These are phyloP conservation scores for Myodes glareolus DNA, from an alignment of 2,113 vertebrate genomes.

Conservation along the genomic window DNA sequence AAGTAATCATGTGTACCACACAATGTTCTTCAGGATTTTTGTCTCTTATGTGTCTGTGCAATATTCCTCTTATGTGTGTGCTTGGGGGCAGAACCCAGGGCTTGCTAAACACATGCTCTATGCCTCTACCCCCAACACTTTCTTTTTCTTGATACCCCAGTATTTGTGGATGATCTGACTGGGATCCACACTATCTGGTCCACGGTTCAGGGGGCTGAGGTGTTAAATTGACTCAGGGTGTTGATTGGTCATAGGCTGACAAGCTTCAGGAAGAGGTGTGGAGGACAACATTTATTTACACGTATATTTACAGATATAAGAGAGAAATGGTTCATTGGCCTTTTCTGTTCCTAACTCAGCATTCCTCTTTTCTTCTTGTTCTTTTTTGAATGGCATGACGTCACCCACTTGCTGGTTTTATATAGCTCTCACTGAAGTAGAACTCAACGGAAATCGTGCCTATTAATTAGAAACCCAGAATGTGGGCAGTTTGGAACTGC, in stretches of 20 bases:
- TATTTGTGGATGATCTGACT: neutral
- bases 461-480: slow-evolving; percentile 77
- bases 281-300: slow-evolving; percentile 42
- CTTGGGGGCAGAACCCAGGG: neutral
- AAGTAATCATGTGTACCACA: rapidly evolving
- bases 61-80: neutral
- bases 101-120: neutral
- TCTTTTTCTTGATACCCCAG: neutral
- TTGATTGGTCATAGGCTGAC: neutral
- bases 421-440: slow-evolving; percentile 70
- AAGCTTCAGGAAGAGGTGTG: neutral
- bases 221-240: slow-evolving; percentile 10
- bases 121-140: neutral
- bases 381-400: slow-evolving; percentile 76
- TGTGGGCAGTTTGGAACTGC: slow-evolving; percentile 69
- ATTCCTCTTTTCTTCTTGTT: neutral
- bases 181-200: neutral
- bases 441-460: slow-evolving; percentile 67
- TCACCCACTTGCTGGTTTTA: slow-evolving; percentile 76
- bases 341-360: slow-evolving; percentile 46
- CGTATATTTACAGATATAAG: neutral
- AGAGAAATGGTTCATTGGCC: neutral
- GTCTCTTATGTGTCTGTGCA: too few relatives aligned
- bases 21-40: neutral
- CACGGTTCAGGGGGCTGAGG: neutral